A percentile compares a stretch with the other conserved stretches of the same genome.
phyloP scores from a whole-genome alignment of 2,797 vertebrate species.

The Gallinago solitaria region DNA sequence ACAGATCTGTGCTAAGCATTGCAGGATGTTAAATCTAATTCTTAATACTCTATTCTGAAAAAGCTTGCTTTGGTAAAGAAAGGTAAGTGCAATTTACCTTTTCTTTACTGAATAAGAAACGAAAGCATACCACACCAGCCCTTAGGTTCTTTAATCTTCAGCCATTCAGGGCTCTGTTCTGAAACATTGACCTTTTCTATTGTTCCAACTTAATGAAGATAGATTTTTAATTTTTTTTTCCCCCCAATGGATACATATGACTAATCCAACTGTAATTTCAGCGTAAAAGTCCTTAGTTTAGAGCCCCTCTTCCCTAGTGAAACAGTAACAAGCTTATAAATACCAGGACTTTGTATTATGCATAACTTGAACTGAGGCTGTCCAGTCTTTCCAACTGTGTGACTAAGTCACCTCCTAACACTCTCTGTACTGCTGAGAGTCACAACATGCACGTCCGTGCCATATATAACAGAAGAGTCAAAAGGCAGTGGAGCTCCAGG shows the following conservation, averaged over 20 bases:
- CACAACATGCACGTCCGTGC: neutral
- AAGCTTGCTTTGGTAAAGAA: constrained; percentile 52
- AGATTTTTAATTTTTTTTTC: neutral
- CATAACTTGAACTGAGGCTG: neutral
- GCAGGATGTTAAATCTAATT: constrained; percentile 45
- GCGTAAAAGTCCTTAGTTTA: neutral
- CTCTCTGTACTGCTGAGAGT: neutral
- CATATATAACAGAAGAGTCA: neutral
- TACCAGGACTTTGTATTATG: neutral
- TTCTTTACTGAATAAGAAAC: constrained; percentile 26
- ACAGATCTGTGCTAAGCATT: neutral
- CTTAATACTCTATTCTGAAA: constrained; percentile 52
- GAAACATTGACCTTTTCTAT: neutral
- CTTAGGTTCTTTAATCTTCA: neutral
- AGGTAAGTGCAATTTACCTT: constrained; percentile 42
- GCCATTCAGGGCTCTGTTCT: neutral
- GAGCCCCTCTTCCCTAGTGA: neutral
- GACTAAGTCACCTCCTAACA: neutral
- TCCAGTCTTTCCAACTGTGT: neutral
- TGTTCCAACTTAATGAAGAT: neutral
- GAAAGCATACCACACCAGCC: neutral
- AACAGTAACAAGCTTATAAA: neutral
- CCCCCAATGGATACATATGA: neutral
- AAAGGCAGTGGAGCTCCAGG: neutral
- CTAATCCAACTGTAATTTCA: neutral